Evolutionary conservation across 1,140 invertebrate species (phyloP).

Genomic region (Idris sp.): DNA sequence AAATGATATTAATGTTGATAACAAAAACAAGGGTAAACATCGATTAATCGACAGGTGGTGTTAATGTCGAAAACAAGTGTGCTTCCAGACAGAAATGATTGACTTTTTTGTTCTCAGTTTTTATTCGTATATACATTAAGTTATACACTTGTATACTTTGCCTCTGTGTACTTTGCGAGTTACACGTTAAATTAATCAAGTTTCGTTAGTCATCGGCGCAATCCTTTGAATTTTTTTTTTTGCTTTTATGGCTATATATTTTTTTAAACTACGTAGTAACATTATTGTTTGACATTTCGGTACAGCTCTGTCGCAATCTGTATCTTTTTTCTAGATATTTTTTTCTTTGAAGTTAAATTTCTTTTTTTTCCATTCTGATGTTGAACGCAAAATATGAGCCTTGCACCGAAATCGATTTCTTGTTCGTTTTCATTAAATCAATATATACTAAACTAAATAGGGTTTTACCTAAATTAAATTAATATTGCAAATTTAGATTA

Average conservation of each 20-base stretch:
- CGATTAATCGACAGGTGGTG: constrained; percentile 27
- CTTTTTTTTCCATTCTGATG: not conserved
- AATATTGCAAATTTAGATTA: constrained; percentile 21
- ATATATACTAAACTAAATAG: constrained; percentile 42
- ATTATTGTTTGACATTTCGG: constrained; percentile 45
- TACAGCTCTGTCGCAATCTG: constrained; percentile 17
- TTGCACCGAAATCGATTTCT: constrained; percentile 29
- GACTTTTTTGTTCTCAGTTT: constrained; percentile 46
- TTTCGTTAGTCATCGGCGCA: constrained; percentile 52
- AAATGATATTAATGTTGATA: not conserved
- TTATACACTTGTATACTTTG: constrained; percentile 71
- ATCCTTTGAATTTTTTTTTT: constrained; percentile 28
- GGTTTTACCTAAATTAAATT: constrained; percentile 27
- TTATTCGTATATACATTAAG: constrained; percentile 69
- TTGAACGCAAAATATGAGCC: constrained; percentile 20
- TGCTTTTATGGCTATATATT: constrained; percentile 43
- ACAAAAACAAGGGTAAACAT: constrained; percentile 23
- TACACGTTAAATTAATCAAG: constrained; percentile 45
- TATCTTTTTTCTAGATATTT: constrained; percentile 1
- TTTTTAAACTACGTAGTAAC: constrained; percentile 55
- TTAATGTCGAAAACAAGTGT: constrained; percentile 46
- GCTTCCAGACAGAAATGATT: constrained; percentile 28
- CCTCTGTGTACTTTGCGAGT: constrained; percentile 58
- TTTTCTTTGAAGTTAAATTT: too few relatives aligned
- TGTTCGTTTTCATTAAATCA: constrained; percentile 20